Evolutionary conservation across 2,113 vertebrate species (phyloP), one percentile per base, ranked within the genome.

Genomic region (Syngnathus scovelli): DNA sequence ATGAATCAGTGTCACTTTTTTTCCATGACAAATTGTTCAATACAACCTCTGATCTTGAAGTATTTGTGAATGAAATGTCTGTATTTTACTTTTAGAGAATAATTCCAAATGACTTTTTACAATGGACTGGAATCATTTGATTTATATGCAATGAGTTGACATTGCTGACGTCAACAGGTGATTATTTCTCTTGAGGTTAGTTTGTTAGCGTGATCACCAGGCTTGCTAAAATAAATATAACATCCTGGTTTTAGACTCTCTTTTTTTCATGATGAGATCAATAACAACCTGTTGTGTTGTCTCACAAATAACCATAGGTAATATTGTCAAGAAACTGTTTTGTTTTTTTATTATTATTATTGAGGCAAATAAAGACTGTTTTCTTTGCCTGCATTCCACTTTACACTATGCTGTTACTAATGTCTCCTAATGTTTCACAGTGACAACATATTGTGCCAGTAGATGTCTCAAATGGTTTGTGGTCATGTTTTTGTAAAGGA

Each of bases 401-500:
- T 1, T 33, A 61, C 49, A 55, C 2, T 12, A 4, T 44, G 9
- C 12, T 49, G 38, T 55, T 63, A 65, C 21, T 33, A 51, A 19
- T 16, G 21, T 43, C 33, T 15, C 0, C n/a, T 69, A 33, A 11
- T 62, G 63, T 78, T 79, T 72, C 51, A 61, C 1, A 61, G 59
- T 69, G 54, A 46, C 56, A 67, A 48, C 5, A 18, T 70, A 39
- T 72, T 77, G 68, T 52, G 1, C 23, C 69, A 19, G 10, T 33
- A 65, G 62, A 41, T 3, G 15, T 71, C 49, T 64, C 11, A 2
- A 39, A 23, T 19, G 23, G 19, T 55, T 19, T 19, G 54, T 1
- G 36, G 52, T 60, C 33, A 51, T 73, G 6, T 55, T 23, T 16
- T 12, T 76, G 66, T 72, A 77, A 78, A 73, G 41, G 51, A 79